Base-by-base conservation (phyloP, 30 jellyfish, hydroid and myxozoan species). In the Hydra vulgaris region DNA sequence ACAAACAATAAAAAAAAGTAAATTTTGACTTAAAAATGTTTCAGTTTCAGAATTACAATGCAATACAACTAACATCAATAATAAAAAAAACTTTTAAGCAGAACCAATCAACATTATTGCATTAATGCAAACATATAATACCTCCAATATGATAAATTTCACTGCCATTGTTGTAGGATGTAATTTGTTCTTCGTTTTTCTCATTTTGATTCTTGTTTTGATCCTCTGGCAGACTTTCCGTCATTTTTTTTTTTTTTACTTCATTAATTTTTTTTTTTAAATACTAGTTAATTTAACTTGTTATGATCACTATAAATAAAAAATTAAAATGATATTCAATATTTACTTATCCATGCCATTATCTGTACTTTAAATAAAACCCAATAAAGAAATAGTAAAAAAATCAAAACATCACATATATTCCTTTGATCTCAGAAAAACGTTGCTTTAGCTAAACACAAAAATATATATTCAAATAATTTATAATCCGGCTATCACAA, bases 121-220 rank as follows among this genome's bases (percentile, higher is more conserved):
- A n/a, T n/a, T n/a, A n/a, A n/a, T n/a, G n/a, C n/a, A n/a, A n/a
- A 12, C 61, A 40, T 40, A 40, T 40, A 40, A 40, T 79, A 92
- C 98, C 98, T 15, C 95, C 95, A 3, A 95, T 88, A 4, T 86
- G 87, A 78, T 92, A 92, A 70, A 81, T 73, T 18, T 75, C 81
- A 20, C 87, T 84, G 7, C 94, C 89, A 68, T 84, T 96, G 26
- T 81, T 79, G 70, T 78, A 87, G 54, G 74, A 76, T 25, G 96
- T 92, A 25, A 92, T 74, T 69, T 83, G 95, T 53, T 92, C 98
- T n/a, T 95, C 98, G 69, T 87, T 87, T 74, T 92, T 80, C 23
- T 80, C 83, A 15, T 20, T 23, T 15, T 20, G 25, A 15, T 80
- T 80, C 71, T 70, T 80, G 74, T 8, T 0, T 0, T 53, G 72